Conservation (phyloP, 2,797 vertebrate genomes). For the Geotrypetes seraphini region DNA sequence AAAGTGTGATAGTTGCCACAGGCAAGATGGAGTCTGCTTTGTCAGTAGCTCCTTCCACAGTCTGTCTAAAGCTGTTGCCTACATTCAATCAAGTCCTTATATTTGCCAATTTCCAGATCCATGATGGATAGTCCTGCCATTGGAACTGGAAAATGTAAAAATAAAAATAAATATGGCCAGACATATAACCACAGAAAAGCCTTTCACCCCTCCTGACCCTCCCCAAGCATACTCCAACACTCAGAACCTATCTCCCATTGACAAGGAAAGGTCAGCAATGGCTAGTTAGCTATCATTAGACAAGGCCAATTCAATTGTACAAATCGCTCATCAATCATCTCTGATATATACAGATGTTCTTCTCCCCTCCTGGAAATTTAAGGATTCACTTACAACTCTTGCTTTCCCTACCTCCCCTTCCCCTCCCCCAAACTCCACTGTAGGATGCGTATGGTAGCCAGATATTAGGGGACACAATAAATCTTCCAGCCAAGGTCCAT, state of each 20-base stretch:
- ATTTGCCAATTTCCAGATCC: not conserved
- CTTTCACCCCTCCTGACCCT: too few relatives aligned
- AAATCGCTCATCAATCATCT: slow-evolving; percentile 17
- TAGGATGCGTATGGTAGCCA: slow-evolving; percentile 2
- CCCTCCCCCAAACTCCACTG: not conserved
- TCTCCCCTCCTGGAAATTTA: slow-evolving; percentile 14
- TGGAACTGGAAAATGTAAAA: not conserved
- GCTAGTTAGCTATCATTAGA: slow-evolving; percentile 29
- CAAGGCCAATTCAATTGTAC: slow-evolving; percentile 31
- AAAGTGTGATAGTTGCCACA: too few relatives aligned
- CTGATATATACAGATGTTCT: slow-evolving; percentile 7
- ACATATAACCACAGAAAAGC: not conserved
- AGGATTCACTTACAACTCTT: slow-evolving; percentile 8
- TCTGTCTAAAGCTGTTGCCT: not conserved
- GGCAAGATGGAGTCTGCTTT: too few relatives aligned
- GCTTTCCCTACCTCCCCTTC: not conserved
- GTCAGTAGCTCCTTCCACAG: too few relatives aligned
- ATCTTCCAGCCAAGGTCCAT: slow-evolving; percentile 14
- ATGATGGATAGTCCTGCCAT: not conserved
- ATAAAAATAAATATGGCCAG: not conserved
- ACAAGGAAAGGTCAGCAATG: slow-evolving; percentile 19
- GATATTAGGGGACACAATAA: slow-evolving; percentile 15
- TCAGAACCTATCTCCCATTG: not conserved
- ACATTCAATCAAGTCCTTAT: not conserved
- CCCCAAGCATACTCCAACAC: not conserved